These are phyloP conservation scores for Euproctis similis DNA, from an alignment of 2,888 invertebrate genomes.

Conservation along the genomic window DNA sequence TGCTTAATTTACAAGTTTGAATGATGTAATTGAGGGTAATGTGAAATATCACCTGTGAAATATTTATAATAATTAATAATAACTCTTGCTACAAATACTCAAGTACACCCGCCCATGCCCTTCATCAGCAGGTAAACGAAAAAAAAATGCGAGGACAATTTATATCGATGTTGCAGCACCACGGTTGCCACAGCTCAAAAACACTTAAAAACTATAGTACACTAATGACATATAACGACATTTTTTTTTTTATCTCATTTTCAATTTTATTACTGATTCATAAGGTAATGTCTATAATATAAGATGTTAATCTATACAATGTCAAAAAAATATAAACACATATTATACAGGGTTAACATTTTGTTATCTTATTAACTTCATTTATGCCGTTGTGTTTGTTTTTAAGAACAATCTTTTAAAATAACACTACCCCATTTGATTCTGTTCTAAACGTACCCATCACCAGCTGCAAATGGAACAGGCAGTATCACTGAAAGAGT, in stretches of 20 bases:
- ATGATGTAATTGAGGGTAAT: too few species aligned
- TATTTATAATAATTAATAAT: too few species aligned
- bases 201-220: constrained; percentile 26
- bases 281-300: constrained; percentile 19
- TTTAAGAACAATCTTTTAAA: too few species aligned
- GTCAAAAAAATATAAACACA: constrained; percentile 33
- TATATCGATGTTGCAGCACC: constrained; percentile 28
- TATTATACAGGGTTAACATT: constrained; percentile 7
- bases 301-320: constrained; percentile 29
- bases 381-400: too few species aligned
- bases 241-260: constrained; percentile 22
- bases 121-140: constrained; percentile 7
- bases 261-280: constrained; percentile 18
- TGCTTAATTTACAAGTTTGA: too few species aligned
- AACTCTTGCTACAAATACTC: neutral
- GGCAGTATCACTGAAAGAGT: too few species aligned
- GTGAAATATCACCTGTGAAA: too few species aligned
- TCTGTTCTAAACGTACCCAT: too few species aligned
- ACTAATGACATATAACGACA: constrained; percentile 16
- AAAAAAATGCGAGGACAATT: constrained; percentile 27
- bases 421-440: too few species aligned
- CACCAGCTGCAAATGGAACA: too few species aligned
- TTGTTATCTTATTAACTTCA: too few species aligned
- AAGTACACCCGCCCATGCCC: constrained; percentile 7
- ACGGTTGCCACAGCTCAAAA: constrained; percentile 26